Conservation (phyloP, 2,888 invertebrate species). For the Philaethria dido region DNA sequence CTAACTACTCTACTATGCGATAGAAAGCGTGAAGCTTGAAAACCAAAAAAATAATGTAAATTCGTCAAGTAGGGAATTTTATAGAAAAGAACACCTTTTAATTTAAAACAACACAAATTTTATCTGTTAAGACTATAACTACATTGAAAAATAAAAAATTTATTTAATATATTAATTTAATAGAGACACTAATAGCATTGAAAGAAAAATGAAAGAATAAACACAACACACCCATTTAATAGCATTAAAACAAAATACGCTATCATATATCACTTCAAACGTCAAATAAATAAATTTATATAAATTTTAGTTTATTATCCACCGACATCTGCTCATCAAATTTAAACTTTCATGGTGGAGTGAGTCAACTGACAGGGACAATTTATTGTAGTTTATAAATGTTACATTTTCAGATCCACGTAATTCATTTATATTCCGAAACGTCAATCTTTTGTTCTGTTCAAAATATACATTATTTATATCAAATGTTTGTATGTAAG, state of each 20-base stretch:
- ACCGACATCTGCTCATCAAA: slow-evolving; percentile 75
- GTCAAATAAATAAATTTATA: slow-evolving; percentile 26
- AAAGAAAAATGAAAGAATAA: not conserved
- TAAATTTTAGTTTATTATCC: slow-evolving; percentile 57
- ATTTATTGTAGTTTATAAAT: slow-evolving; percentile 73
- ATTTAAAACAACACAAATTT: no score
- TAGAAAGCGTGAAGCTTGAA: no score
- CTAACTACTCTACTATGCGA: no score
- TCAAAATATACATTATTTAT: slow-evolving; percentile 16
- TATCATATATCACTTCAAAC: slow-evolving; percentile 20
- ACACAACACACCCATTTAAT: not conserved
- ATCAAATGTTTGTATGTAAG: slow-evolving; percentile 9
- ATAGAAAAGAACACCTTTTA: no score
- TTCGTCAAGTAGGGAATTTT: no score
- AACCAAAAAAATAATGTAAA: no score
- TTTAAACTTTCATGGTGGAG: slow-evolving; percentile 74
- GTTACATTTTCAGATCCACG: slow-evolving; percentile 73
- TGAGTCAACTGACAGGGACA: slow-evolving; percentile 77
- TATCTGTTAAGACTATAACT: no score
- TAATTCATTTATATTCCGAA: slow-evolving; percentile 33
- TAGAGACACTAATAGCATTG: not conserved
- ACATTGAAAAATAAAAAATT: not conserved
- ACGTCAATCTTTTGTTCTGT: slow-evolving; percentile 26
- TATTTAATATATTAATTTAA: not conserved
- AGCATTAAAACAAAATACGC: slow-evolving; percentile 22